Conservation (phyloP, 2,113 vertebrate genomes). For the Xerus inauris region DNA sequence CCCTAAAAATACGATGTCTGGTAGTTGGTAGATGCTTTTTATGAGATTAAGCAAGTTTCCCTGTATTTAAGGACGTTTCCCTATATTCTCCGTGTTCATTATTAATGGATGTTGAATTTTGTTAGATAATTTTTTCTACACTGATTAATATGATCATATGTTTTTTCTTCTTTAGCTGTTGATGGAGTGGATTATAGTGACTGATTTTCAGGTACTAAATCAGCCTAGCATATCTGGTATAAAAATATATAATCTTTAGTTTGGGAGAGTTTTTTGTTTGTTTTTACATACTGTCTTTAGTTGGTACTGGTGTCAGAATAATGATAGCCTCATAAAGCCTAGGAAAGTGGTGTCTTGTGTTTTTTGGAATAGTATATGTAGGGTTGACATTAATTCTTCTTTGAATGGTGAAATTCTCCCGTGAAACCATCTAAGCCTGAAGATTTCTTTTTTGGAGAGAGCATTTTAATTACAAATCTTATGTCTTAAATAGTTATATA, state of each 20-base stretch:
- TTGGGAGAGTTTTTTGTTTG: background rate
- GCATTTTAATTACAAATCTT: background rate
- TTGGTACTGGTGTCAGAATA: background rate
- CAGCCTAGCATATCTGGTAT: background rate
- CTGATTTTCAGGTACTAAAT: slow-evolving; percentile 9
- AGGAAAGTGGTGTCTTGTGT: background rate
- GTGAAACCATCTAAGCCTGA: background rate
- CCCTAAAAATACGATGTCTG: background rate
- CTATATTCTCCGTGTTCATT: background rate
- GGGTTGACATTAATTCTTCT: background rate
- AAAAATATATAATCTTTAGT: background rate
- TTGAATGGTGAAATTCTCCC: slow-evolving; percentile 17
- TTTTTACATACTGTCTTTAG: background rate
- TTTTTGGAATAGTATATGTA: background rate
- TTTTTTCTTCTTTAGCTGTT: slow-evolving; percentile 3
- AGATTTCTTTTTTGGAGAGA: background rate
- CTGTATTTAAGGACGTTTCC: background rate
- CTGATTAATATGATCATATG: background rate
- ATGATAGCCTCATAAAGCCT: background rate
- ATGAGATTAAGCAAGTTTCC: background rate
- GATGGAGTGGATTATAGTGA: background rate
- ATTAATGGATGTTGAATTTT: background rate
- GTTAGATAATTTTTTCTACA: background rate
- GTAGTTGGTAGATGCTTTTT: background rate
- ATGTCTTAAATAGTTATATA: background rate